A percentile compares a stretch with the other conserved stretches of the same genome.
These are phyloP conservation scores for Aethes cnicana DNA, from an alignment of 2,888 invertebrate species.

Conservation along the genomic window DNA sequence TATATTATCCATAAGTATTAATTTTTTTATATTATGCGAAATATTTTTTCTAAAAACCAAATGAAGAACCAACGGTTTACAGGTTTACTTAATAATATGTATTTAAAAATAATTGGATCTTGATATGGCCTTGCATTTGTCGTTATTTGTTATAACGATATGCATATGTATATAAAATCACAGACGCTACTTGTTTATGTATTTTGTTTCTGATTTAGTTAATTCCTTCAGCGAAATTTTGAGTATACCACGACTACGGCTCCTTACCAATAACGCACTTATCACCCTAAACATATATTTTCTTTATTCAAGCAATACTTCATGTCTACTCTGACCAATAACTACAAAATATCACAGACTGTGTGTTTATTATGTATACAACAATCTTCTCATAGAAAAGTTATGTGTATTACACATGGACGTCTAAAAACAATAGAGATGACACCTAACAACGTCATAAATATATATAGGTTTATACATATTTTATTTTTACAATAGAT, in stretches of 20 bases:
- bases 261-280: conserved; percentile 76
- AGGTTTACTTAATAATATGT: conserved; percentile 61
- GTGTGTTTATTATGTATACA: conserved; percentile 82
- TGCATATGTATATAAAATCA: conserved; percentile 73
- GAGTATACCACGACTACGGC: conserved; percentile 72
- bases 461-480: conserved; percentile 41
- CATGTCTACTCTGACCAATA: conserved; percentile 78
- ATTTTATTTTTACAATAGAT: conserved; percentile 59
- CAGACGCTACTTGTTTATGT: conserved; percentile 66
- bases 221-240: conserved; percentile 58
- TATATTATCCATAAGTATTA: no score
- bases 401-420: conserved; percentile 81
- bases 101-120: conserved; percentile 71
- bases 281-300: conserved; percentile 75
- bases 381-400: conserved; percentile 78
- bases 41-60: conserved; percentile 50
- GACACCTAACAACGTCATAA: conserved; percentile 70
- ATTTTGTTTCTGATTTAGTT: conserved; percentile 56
- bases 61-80: conserved; percentile 42
- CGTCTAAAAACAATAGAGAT: conserved; percentile 78
- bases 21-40: conserved; percentile 46
- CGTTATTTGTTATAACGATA: conserved; percentile 68
- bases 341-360: conserved; percentile 83
- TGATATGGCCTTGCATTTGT: conserved; percentile 78
- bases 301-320: conserved; percentile 79